Conservation (phyloP, 2,797 vertebrate species). For the Sphenopsis melanotis region DNA sequence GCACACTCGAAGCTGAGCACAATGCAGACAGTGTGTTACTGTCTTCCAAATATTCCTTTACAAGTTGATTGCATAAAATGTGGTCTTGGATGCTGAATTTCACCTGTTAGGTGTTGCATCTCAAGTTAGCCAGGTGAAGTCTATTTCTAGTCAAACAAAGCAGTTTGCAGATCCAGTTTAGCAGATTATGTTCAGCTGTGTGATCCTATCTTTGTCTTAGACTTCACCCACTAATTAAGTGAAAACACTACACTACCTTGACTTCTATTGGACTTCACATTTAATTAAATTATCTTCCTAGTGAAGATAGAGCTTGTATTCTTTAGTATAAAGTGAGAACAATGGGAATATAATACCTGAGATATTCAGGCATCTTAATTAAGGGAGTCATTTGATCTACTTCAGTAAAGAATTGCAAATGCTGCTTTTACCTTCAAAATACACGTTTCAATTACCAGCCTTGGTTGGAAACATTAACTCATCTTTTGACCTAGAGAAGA, state of each 20-base stretch:
- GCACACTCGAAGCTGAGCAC: neutral
- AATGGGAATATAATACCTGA: neutral
- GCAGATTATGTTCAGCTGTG: neutral
- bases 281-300: neutral
- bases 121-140: neutral
- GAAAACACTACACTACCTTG: neutral
- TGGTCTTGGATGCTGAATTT: neutral
- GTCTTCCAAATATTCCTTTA: neutral
- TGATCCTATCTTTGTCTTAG: constrained; percentile 4
- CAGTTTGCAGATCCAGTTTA: constrained; percentile 14
- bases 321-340: neutral
- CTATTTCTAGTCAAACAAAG: neutral
- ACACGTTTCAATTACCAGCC: neutral
- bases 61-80: neutral
- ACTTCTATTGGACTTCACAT: neutral
- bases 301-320: neutral
- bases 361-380: neutral
- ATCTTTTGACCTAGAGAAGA: neutral
- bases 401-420: constrained; percentile 4
- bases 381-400: neutral
- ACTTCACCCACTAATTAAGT: neutral
- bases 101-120: neutral
- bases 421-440: neutral
- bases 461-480: neutral
- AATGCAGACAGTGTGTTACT: neutral